Evolutionary conservation across 1,140 invertebrate genomes (phyloP).

Genomic region (Monomorium pharaonis): DNA sequence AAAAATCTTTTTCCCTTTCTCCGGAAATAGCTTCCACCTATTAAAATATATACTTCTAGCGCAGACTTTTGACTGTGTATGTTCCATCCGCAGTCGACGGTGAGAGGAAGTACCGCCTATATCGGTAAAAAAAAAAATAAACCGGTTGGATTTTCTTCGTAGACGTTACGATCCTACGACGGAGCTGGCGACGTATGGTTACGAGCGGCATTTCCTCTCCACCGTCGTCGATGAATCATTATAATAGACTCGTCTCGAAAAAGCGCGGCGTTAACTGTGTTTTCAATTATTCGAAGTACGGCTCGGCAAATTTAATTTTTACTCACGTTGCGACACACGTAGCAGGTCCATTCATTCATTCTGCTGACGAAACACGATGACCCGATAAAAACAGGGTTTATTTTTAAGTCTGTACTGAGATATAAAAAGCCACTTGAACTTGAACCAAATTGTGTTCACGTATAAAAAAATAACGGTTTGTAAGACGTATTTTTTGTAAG

Average conservation of each 20-base stretch:
- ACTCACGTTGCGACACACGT: not conserved
- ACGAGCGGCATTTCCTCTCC: constrained; percentile 18
- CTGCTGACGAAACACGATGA: not conserved
- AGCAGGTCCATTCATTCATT: constrained; percentile 14
- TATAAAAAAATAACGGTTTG: not conserved
- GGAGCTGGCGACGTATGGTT: constrained; percentile 15
- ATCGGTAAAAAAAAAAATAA: constrained; percentile 30
- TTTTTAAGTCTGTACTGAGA: not conserved
- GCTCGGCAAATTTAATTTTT: constrained; percentile 47
- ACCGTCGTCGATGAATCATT: constrained; percentile 51
- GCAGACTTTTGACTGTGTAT: constrained; percentile 12
- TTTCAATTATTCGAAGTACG: constrained; percentile 10
- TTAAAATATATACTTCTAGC: constrained; percentile 10
- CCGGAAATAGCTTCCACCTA: not conserved
- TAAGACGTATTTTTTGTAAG: not conserved
- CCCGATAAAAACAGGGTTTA: constrained; percentile 12
- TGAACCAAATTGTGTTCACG: not conserved
- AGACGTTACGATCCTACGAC: not conserved
- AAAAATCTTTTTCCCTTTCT: not conserved
- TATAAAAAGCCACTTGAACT: not conserved
- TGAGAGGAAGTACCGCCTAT: not conserved
- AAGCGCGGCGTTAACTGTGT: not conserved
- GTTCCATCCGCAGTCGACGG: not conserved
- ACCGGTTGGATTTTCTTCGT: constrained; percentile 12
- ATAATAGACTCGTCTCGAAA: constrained; percentile 26